phyloP scores from a whole-genome alignment of 2,797 vertebrate species.

The Pangasius sanitwongsei region DNA sequence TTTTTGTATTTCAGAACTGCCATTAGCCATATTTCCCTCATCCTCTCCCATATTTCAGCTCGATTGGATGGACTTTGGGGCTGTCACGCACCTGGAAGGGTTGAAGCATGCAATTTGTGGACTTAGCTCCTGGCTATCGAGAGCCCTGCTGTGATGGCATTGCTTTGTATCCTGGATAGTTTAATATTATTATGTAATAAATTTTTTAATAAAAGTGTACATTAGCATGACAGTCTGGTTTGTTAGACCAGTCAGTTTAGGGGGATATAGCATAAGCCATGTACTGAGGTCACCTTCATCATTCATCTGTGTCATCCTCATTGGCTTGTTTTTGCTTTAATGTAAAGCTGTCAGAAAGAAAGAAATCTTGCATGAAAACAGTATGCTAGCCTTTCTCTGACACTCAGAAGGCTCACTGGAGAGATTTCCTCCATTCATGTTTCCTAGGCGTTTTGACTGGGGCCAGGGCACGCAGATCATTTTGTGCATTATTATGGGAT shows the following conservation, averaged over 20 bases:
- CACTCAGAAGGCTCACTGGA: constrained; percentile 38
- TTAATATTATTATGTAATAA: not conserved
- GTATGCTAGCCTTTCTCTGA: constrained; percentile 55
- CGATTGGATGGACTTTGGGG: constrained; percentile 39
- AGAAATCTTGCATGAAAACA: constrained; percentile 39
- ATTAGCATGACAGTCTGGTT: not conserved
- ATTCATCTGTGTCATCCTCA: not conserved
- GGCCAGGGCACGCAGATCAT: not conserved
- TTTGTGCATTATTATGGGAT: constrained; percentile 22
- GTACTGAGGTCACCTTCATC: not conserved
- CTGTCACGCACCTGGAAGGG: constrained; percentile 45
- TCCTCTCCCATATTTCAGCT: constrained; percentile 42
- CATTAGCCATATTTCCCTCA: constrained; percentile 44
- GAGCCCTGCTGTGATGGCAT: constrained; percentile 32
- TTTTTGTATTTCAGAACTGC: constrained; percentile 40
- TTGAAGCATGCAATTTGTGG: constrained; percentile 41
- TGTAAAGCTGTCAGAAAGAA: constrained; percentile 52
- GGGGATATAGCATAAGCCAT: not conserved
- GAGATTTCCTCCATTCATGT: constrained; percentile 45
- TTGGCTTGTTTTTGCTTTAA: constrained; percentile 25
- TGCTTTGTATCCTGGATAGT: constrained; percentile 23
- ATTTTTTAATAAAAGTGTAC: not conserved
- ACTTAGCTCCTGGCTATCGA: constrained; percentile 26
- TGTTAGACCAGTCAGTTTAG: constrained; percentile 3
- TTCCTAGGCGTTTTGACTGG: constrained; percentile 48